Percentiles rank a stretch among this genome's conserved stretches.
These are phyloP conservation scores for Prunella himalayana DNA, from an alignment of 2,113 vertebrate genomes.

Conservation along the genomic window DNA sequence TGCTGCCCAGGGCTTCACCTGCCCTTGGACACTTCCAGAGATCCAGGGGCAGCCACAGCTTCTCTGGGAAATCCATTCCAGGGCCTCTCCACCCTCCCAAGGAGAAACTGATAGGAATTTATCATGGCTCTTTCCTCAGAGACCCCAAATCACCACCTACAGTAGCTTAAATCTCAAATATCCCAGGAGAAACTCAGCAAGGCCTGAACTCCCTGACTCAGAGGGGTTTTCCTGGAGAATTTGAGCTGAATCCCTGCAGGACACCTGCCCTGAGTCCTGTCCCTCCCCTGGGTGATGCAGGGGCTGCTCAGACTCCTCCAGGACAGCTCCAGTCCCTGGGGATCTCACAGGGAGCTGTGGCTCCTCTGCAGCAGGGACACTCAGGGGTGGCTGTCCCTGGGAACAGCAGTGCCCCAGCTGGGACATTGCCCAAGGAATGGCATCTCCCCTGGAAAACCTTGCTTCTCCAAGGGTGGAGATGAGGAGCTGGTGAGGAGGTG, in stretches of 20 bases:
- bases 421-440: not conserved
- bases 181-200: not conserved
- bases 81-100: not conserved
- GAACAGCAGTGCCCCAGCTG: not conserved
- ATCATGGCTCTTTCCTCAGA: not conserved
- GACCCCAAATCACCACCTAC: not conserved
- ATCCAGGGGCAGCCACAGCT: not conserved
- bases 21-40: not conserved
- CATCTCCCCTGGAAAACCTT: not conserved
- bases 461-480: not conserved
- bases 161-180: not conserved
- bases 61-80: not conserved
- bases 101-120: not conserved
- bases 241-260: not conserved
- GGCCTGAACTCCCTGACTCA: not conserved
- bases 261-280: fast-evolving
- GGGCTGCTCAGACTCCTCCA: not conserved
- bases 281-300: not conserved
- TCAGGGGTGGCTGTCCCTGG: not conserved
- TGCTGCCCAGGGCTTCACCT: not conserved
- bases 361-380: not conserved
- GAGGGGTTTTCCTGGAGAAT: not conserved
- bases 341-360: not conserved
- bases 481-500: fast-evolving
- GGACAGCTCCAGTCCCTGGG: not conserved